Conservation (phyloP, 53 echinoderm and acorn worm species). For the Holothuria leucospilota region DNA sequence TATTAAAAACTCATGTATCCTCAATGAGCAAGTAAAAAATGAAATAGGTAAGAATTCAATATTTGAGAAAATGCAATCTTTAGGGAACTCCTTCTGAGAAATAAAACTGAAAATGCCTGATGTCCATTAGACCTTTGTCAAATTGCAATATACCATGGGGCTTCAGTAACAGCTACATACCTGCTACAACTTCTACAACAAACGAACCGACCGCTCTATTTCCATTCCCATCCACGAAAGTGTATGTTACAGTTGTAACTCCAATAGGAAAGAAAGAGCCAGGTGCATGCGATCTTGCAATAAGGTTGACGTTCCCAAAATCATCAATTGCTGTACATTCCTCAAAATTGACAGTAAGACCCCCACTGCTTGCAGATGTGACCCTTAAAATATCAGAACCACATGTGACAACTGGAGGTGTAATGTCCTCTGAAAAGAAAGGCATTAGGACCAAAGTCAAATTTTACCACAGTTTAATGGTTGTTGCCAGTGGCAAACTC, state of each 20-base stretch:
- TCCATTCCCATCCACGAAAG: neutral
- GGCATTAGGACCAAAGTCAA: neutral
- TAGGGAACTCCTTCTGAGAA: too few relatives aligned
- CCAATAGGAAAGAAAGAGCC: conserved; percentile 50
- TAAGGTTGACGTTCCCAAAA: conserved; percentile 11
- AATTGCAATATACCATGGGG: too few relatives aligned
- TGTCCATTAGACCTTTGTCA: too few relatives aligned
- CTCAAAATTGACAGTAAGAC: neutral
- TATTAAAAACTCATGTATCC: too few relatives aligned
- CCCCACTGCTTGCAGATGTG: conserved; percentile 21
- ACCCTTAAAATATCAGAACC: conserved; percentile 11
- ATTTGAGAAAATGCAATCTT: too few relatives aligned
- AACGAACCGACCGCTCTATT: neutral
- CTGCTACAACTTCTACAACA: neutral
- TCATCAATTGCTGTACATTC: conserved; percentile 33
- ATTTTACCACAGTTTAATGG: too few relatives aligned
- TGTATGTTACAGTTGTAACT: conserved; percentile 65
- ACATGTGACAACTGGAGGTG: conserved; percentile 44
- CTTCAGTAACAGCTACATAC: neutral
- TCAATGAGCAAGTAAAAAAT: too few relatives aligned
- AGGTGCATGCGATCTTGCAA: conserved; percentile 30
- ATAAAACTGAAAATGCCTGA: too few relatives aligned
- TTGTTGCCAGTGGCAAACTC: too few relatives aligned
- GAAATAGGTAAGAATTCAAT: too few relatives aligned
- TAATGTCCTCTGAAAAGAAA: conserved; percentile 45